Evolutionary conservation across 53 echinoderm and acorn worm genomes (phyloP).

Genomic region (Glandiceps talaboti): DNA sequence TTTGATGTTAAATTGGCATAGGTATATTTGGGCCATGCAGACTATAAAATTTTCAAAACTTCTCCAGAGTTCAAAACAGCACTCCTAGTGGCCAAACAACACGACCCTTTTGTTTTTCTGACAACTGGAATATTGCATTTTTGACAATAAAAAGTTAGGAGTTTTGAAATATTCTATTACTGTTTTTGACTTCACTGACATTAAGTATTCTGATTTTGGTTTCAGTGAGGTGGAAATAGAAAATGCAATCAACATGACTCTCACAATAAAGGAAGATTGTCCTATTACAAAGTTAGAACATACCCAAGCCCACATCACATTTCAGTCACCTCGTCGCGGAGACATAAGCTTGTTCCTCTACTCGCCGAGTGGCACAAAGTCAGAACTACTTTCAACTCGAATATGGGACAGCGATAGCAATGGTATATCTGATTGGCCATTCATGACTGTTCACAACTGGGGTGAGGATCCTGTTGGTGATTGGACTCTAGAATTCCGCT

Average conservation of each 20-base stretch:
- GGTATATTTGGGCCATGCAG: too few species aligned
- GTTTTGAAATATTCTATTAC: too few species aligned
- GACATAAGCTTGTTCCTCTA: conserved; percentile 58
- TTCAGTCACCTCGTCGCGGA: conserved; percentile 63
- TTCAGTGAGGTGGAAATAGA: conserved; percentile 42
- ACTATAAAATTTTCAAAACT: too few species aligned
- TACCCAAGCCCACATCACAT: conserved; percentile 39
- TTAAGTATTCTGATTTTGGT: neutral
- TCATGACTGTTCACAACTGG: conserved; percentile 97
- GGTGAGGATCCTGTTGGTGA: conserved; percentile 63
- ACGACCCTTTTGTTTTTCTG: too few species aligned
- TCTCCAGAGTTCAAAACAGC: too few species aligned
- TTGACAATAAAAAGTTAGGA: too few species aligned
- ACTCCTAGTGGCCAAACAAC: too few species aligned
- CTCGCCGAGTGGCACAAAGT: conserved; percentile 80
- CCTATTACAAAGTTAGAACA: conserved; percentile 66
- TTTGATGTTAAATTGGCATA: too few species aligned
- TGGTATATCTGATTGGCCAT: conserved; percentile 50
- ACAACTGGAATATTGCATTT: too few species aligned
- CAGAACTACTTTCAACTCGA: conserved; percentile 54
- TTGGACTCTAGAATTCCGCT: conserved; percentile 34
- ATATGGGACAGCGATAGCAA: conserved; percentile 31
- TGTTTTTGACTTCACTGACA: too few species aligned
- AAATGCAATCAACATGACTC: neutral
- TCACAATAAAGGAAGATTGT: conserved; percentile 26